A percentile compares a stretch with the other conserved stretches of the same genome.
Evolutionary conservation across 2,113 vertebrate genomes (phyloP).

Genomic region (Calyptomena viridis): DNA sequence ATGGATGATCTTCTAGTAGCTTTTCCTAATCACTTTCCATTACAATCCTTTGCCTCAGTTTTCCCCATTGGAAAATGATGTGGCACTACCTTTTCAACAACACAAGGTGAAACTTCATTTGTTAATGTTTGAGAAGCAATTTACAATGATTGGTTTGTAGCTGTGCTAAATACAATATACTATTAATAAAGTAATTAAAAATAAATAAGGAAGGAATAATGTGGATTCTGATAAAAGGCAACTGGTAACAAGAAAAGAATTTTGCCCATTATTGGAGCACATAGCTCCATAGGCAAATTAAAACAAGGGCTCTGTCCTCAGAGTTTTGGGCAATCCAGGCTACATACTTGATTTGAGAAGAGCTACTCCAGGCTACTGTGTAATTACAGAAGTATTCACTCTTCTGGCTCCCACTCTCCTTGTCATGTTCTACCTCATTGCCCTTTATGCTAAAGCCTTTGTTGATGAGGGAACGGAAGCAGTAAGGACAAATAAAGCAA

Average conservation of each 20-base stretch:
- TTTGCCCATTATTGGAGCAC: constrained; percentile 46
- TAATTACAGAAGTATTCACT: constrained; percentile 84
- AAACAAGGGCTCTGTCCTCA: constrained; percentile 69
- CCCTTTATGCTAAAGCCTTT: constrained; percentile 82
- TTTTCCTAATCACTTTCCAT: not conserved
- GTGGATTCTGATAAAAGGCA: constrained; percentile 39
- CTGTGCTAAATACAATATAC: not conserved
- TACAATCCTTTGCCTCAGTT: not conserved
- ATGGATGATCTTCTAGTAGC: not conserved
- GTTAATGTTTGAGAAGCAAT: not conserved
- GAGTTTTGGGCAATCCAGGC: constrained; percentile 78
- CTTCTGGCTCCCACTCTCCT: constrained; percentile 76
- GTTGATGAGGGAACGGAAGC: constrained; percentile 79
- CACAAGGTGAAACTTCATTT: not conserved
- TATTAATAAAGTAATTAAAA: constrained; percentile 33
- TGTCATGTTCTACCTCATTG: constrained; percentile 81
- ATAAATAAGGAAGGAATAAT: constrained; percentile 5
- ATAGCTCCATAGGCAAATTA: constrained; percentile 65
- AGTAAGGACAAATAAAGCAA: constrained; percentile 80
- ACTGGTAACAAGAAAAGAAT: constrained; percentile 41
- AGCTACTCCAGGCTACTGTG: constrained; percentile 79
- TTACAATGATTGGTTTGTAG: not conserved
- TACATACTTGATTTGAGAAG: constrained; percentile 83
- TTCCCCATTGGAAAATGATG: not conserved
- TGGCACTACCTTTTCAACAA: not conserved